Base-by-base conservation (phyloP, 2,113 vertebrate species). In the Melanostigma gelatinosum region DNA sequence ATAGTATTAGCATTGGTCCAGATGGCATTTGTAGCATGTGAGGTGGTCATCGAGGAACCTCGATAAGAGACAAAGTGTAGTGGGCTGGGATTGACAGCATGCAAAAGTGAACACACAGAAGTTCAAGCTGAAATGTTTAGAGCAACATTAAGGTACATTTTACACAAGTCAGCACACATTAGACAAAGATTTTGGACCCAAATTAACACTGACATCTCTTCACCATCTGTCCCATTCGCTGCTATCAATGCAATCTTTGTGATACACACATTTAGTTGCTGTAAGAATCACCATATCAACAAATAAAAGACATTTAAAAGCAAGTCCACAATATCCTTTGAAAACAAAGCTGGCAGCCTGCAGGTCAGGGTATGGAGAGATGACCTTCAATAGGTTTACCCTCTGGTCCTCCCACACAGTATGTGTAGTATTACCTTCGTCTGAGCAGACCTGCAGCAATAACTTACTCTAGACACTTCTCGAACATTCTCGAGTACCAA, bases 161-260 rank as follows among this genome's bases (percentile, higher is more conserved):
- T 6, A 69, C 54, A 52, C 40, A 58, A 32, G 7, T 11, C 11
- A 54, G 55, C 72, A 63, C 36, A 22, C 72, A 20, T 20, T 24
- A 34, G 42, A 36, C 2, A 38, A 50, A 36, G 63, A 72, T 63
- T 46, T 40, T 62, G 24, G 60, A 48, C 8, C 13, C 3, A 70
- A 63, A 83, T 38, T 24, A 32, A 63, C 20, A n/a, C 0, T 57
- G 8, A 76, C 75, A 79, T 76, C 50, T 66, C 18, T 29, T 34
- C 18, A 75, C 67, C 70, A 72, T 66, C 65, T 61, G 68, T 44
- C 38, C 4, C 32, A 32, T 16, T 32, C 20, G 38, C n/a, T n/a
- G 15, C 54, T 15, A 8, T 50, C 70, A 42, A 44, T 32, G 36
- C 4, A 55, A 22, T 27, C 11, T 54, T 63, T 11, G 54, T 24